phyloP scores from a whole-genome alignment of 1,140 invertebrate species.

The Aphidius ervi region DNA sequence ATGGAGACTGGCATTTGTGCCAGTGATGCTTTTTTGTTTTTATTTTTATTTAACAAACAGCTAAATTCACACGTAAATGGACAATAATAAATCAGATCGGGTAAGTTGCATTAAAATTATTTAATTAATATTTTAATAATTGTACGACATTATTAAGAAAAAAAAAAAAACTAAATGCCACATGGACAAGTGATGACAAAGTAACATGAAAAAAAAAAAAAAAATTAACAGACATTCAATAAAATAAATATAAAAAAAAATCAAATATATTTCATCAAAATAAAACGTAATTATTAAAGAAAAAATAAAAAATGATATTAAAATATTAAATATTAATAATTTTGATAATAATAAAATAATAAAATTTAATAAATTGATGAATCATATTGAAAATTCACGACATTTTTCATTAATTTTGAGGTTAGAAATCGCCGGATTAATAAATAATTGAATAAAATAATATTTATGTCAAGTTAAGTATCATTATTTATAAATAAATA shows the following conservation, averaged over 20 bases:
- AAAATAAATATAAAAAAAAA: background rate
- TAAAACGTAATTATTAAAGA: background rate
- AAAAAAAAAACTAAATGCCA: too few species aligned
- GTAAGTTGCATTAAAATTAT: too few species aligned
- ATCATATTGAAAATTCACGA: background rate
- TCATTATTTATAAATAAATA: background rate
- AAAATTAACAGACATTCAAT: background rate
- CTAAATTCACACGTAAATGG: too few species aligned
- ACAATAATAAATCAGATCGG: too few species aligned
- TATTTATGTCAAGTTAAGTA: background rate
- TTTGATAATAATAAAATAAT: too few species aligned
- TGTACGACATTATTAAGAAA: too few species aligned
- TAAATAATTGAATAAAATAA: background rate
- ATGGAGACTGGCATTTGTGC: background rate
- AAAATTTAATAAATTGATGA: background rate
- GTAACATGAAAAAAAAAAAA: background rate
- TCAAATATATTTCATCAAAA: background rate
- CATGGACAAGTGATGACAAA: too few species aligned
- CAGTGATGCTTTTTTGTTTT: background rate
- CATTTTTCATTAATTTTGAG: constrained; percentile 4
- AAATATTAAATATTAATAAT: too few species aligned
- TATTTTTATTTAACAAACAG: too few species aligned
- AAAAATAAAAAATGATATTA: too few species aligned
- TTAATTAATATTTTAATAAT: too few species aligned
- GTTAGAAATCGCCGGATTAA: constrained; percentile 9